phyloP scores from a whole-genome alignment of 2,113 vertebrate species.

The Cyphomyrus plagiostoma region DNA sequence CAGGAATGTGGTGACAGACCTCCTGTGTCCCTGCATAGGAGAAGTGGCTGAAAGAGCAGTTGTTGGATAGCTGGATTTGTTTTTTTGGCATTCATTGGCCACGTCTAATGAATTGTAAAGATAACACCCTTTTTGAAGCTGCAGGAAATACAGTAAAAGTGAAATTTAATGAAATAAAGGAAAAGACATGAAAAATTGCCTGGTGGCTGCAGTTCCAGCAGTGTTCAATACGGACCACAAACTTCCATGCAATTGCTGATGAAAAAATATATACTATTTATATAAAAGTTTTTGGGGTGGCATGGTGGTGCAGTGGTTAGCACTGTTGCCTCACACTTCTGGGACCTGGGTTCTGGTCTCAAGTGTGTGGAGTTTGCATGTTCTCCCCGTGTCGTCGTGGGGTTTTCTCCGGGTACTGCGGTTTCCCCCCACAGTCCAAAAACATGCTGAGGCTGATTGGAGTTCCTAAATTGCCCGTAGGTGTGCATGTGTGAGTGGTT shows the following conservation, averaged over 20 bases:
- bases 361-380: too few relatives aligned
- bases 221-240: neutral
- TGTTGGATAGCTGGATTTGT: neutral
- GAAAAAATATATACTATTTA: neutral
- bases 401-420: too few relatives aligned
- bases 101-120: neutral
- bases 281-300: too few relatives aligned
- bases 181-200: neutral
- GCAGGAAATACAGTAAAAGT: neutral
- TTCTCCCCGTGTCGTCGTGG: too few relatives aligned
- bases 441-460: too few relatives aligned
- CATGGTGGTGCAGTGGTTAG: too few relatives aligned
- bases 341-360: too few relatives aligned
- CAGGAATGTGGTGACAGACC: neutral
- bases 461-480: too few relatives aligned
- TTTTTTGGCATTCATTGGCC: neutral
- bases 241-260: neutral
- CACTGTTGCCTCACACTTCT: too few relatives aligned
- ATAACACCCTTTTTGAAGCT: neutral
- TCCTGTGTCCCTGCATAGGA: neutral
- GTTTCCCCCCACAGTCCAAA: too few relatives aligned
- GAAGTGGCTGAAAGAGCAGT: neutral
- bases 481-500: too few relatives aligned
- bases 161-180: neutral
- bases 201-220: neutral